These are phyloP conservation scores for Seriola quinqueradiata DNA, from an alignment of 2,113 vertebrate species.

Conservation along the genomic window DNA sequence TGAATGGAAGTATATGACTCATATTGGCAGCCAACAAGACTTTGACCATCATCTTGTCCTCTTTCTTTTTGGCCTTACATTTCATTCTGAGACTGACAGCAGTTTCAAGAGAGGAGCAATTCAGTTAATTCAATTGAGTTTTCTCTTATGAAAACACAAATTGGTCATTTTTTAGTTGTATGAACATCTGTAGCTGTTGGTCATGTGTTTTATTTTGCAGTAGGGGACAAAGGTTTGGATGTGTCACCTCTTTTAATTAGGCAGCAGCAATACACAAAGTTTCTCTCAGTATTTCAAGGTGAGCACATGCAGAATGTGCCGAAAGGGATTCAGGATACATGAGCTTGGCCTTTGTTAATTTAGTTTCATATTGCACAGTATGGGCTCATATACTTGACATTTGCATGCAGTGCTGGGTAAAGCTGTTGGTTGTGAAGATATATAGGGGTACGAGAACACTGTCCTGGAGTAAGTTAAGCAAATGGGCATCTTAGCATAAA, in stretches of 20 bases:
- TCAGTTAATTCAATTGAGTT: neutral
- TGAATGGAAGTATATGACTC: slow-evolving; percentile 55
- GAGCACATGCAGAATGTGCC: neutral
- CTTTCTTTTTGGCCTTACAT: slow-evolving; percentile 3
- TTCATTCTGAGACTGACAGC: neutral
- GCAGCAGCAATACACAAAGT: neutral
- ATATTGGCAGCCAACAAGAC: slow-evolving; percentile 34
- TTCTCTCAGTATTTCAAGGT: neutral
- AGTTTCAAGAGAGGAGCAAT: neutral
- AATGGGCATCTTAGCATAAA: too few relatives aligned
- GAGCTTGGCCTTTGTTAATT: too few relatives aligned
- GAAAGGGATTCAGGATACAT: neutral
- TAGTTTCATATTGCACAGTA: too few relatives aligned
- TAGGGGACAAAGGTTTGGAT: neutral
- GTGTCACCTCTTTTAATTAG: neutral
- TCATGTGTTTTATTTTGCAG: neutral
- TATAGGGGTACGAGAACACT: too few relatives aligned
- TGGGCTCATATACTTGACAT: too few relatives aligned
- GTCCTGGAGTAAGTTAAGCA: too few relatives aligned
- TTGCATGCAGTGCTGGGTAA: too few relatives aligned
- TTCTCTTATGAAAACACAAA: neutral
- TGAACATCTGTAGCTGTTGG: neutral
- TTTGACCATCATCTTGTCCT: slow-evolving; percentile 33
- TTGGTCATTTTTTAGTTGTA: neutral
- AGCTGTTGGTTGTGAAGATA: too few relatives aligned